These are phyloP conservation scores for Mongoloraphidia duomilia DNA, from an alignment of 2,888 invertebrate genomes.

Conservation along the genomic window DNA sequence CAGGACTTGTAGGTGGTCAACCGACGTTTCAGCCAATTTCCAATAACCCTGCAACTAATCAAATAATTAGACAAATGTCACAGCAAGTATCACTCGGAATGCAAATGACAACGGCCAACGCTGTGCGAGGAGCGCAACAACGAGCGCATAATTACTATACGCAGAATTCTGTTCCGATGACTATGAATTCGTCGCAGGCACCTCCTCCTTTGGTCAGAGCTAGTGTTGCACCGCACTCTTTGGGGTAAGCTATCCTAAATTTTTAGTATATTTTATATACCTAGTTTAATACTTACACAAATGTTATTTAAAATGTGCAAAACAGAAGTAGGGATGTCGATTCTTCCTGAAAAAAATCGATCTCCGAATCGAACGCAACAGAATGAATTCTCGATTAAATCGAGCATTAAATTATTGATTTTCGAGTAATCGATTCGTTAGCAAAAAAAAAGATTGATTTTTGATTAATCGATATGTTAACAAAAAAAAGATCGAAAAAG, in stretches of 20 bases:
- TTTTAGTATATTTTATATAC: slow-evolving; percentile 10
- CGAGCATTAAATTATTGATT: too few species aligned
- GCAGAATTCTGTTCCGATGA: slow-evolving; percentile 3
- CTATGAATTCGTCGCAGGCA: slow-evolving; percentile 23
- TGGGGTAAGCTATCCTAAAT: slow-evolving; percentile 15
- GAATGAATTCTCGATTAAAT: too few species aligned
- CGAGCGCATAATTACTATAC: slow-evolving; percentile 23
- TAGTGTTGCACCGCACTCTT: slow-evolving; percentile 3
- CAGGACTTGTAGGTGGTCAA: slow-evolving; percentile 31
- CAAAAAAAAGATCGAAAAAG: too few species aligned
- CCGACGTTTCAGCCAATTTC: slow-evolving; percentile 26
- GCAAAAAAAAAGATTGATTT: too few species aligned
- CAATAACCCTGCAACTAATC: slow-evolving; percentile 16
- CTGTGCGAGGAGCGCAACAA: slow-evolving; percentile 19
- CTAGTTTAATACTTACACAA: slow-evolving; percentile 4
- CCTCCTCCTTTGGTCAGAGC: slow-evolving; percentile 34
- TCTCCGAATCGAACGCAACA: too few species aligned
- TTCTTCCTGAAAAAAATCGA: too few species aligned
- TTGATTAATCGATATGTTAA: too few species aligned
- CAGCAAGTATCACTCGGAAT: slow-evolving; percentile 2
- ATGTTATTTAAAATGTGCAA: too few species aligned
- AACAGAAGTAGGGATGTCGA: too few species aligned
- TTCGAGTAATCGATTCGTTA: too few species aligned
- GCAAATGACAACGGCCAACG: slow-evolving; percentile 15
- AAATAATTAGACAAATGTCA: slow-evolving; percentile 4